Evolutionary conservation across 2,797 vertebrate species (phyloP).

Genomic region (Acanthurus lineatus): DNA sequence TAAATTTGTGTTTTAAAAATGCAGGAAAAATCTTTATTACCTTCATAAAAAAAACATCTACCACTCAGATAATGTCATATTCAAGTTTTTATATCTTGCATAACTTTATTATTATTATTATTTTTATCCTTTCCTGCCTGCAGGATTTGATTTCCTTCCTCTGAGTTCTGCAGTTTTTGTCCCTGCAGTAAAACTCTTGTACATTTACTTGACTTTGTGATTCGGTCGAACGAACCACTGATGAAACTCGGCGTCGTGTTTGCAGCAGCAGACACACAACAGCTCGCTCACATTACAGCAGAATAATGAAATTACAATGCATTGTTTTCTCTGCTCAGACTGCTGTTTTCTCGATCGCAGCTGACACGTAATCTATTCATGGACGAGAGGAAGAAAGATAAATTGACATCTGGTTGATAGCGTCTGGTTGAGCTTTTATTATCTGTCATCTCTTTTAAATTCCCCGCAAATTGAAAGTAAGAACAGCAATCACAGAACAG

Average conservation of each 20-base stretch:
- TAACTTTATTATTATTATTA: not conserved
- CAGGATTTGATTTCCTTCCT: conserved; percentile 13
- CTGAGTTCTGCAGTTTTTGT: conserved; percentile 13
- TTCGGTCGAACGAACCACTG: not conserved
- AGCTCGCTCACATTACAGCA: conserved; percentile 33
- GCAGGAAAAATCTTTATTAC: not conserved
- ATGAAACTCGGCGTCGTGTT: not conserved
- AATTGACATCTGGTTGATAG: conserved; percentile 54
- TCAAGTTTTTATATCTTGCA: not conserved
- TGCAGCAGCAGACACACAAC: not conserved
- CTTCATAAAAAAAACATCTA: not conserved
- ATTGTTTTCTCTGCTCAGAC: conserved; percentile 18
- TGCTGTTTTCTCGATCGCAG: conserved; percentile 46
- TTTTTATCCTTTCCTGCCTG: conserved; percentile 3
- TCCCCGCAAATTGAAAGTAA: conserved; percentile 69
- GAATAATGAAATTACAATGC: conserved; percentile 58
- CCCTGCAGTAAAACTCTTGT: conserved; percentile 28
- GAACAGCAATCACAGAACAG: conserved; percentile 42
- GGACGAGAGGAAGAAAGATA: conserved; percentile 36
- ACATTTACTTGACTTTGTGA: conserved; percentile 11
- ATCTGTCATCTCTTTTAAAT: conserved; percentile 53
- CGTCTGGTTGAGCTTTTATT: conserved; percentile 55
- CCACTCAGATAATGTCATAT: not conserved
- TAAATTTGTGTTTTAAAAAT: too few relatives aligned
- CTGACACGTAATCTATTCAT: conserved; percentile 61